Percentiles rank a stretch among this genome's conserved stretches.
phyloP scores from a whole-genome alignment of 2,797 vertebrate species.

The Myotis findleyi region DNA sequence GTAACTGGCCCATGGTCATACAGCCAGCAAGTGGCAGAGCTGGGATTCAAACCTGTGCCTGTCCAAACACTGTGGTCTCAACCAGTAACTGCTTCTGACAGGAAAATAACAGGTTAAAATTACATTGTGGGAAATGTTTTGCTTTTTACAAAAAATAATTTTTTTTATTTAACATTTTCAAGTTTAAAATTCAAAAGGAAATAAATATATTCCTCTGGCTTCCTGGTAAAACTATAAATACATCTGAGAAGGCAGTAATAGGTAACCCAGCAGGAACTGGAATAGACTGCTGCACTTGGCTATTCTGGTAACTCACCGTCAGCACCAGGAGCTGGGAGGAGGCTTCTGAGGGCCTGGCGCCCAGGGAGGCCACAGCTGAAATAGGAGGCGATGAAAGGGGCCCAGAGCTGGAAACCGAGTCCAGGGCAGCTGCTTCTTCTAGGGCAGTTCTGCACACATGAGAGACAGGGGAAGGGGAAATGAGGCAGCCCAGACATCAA shows the following conservation, averaged over 20 bases:
- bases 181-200: slow-evolving; percentile 43
- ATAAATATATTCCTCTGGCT: neutral
- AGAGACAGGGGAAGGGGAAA: neutral
- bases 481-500: neutral
- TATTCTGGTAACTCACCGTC: neutral
- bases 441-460: neutral
- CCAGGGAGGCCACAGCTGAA: neutral
- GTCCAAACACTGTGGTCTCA: neutral
- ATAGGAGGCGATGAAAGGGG: neutral
- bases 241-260: neutral
- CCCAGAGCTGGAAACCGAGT: neutral
- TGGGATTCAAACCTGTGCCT: neutral
- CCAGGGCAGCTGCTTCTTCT: neutral
- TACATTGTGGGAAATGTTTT: neutral
- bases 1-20: neutral
- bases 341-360: neutral
- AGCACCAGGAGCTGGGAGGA: neutral
- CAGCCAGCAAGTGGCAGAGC: neutral
- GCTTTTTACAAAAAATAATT: neutral
- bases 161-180: neutral
- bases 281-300: neutral
- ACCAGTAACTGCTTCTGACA: neutral
- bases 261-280: neutral
- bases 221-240: neutral
- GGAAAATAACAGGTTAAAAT: neutral